phyloP scores from a whole-genome alignment of 1,140 invertebrate genomes.

The Gerris buenoi region DNA sequence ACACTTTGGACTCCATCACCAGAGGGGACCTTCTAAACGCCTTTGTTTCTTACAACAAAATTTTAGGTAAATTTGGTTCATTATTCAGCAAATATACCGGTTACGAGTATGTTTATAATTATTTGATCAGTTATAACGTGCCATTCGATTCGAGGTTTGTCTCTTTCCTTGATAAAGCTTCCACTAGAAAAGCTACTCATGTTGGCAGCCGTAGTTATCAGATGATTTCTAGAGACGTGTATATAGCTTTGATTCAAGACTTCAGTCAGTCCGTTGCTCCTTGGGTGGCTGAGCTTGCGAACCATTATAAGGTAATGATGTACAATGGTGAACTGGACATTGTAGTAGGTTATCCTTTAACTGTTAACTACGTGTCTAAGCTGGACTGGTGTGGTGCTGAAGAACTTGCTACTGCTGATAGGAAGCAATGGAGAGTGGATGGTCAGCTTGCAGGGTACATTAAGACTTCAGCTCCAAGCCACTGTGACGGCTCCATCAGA shows the following conservation, averaged over 20 bases:
- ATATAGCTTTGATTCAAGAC: constrained; percentile 49
- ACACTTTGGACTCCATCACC: too few species aligned
- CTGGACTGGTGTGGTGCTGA: constrained; percentile 49
- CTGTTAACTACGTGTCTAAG: constrained; percentile 43
- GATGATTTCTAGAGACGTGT: constrained; percentile 39
- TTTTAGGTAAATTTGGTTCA: neutral
- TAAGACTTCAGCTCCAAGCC: constrained; percentile 9
- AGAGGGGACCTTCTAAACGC: too few species aligned
- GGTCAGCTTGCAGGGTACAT: constrained; percentile 20
- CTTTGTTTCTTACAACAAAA: neutral
- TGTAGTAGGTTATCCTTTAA: constrained; percentile 64
- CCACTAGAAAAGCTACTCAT: constrained; percentile 56
- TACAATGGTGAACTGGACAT: constrained; percentile 53
- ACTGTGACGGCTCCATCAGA: constrained; percentile 38
- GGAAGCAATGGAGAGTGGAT: constrained; percentile 25
- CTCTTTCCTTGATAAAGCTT: constrained; percentile 40
- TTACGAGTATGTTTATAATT: neutral
- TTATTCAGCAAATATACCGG: neutral
- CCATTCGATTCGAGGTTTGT: neutral
- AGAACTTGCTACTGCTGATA: constrained; percentile 44
- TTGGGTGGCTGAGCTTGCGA: constrained; percentile 50
- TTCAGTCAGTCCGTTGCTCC: constrained; percentile 68
- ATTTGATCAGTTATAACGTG: neutral
- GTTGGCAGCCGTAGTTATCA: constrained; percentile 50
- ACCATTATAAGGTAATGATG: constrained; percentile 34